Evolutionary conservation across 2,797 vertebrate species (phyloP), one percentile per base, ranked within the genome.

Genomic region (Sandelia bainsii): DNA sequence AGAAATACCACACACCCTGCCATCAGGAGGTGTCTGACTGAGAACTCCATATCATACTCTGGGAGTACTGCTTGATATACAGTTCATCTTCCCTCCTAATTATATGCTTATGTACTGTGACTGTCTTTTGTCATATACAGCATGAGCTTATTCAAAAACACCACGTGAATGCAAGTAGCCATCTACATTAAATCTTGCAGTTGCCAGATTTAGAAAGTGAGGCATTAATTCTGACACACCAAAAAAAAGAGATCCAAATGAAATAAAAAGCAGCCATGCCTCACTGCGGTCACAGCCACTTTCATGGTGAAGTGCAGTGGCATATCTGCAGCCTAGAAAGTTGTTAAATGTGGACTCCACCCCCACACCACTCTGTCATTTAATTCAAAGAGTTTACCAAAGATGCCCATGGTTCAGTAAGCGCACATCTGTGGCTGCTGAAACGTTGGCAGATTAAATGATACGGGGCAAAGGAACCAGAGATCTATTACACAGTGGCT

Each of bases 291-390:
- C 69, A 39, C 19, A 56, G 69, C 68, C 69, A 84, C 86, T 89
- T 87, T 86, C 72, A 81, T 84, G 86, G 84, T 68, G 70, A 88
- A 78, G 69, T 87, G 77, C 70, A 69, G 56, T 65, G 68, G 63
- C 86, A 53, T 67, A 80, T 85, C 84, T 89, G 79, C 82, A 80
- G 61, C 77, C 79, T 51, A 72, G 12, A 87, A 79, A 86, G 79
- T 52, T 88, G 83, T 87, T 85, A 91, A 92, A 87, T 57, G 81
- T 63, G 10, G 58, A 82, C 84, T 87, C 80, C 86, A 81, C 88
- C 72, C 80, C 81, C 79, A 23, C 65, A 22, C 67, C 72, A 69
- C 91, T 87, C 90, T 92, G 84, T 92, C 85, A 93, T 93, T 92
- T 92, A 29, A 84, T 64, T 80, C 74, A 75, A 78, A 61, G 68